These are phyloP conservation scores for Psittacara wagleri DNA, from an alignment of 2,113 vertebrate species.

Conservation along the genomic window DNA sequence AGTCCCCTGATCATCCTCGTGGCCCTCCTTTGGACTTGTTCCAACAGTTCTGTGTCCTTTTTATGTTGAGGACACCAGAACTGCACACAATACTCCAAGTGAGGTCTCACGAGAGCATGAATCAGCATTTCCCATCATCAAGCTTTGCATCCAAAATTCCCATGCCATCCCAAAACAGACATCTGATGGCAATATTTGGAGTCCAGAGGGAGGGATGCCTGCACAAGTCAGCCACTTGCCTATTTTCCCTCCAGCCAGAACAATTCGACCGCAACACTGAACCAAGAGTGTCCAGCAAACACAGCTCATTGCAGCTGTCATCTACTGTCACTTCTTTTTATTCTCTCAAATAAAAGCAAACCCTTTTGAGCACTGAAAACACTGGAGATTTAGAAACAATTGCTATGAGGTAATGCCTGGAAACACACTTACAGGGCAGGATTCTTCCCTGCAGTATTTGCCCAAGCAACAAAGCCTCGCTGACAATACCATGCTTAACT, in stretches of 20 bases:
- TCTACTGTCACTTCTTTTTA: constrained; percentile 55
- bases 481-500: not conserved
- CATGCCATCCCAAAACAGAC: not conserved
- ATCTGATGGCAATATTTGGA: not conserved
- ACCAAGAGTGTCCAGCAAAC: constrained; percentile 3
- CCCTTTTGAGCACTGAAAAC: constrained; percentile 42
- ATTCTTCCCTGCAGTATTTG: constrained; percentile 9
- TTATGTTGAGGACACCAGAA: too few relatives aligned
- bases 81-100: too few relatives aligned
- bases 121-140: not conserved
- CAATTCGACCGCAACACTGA: not conserved
- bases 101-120: not conserved
- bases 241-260: not conserved
- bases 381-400: constrained; percentile 48
- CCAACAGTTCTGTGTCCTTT: too few relatives aligned
- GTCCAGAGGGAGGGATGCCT: not conserved
- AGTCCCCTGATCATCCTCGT: too few relatives aligned
- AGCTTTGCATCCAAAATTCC: not conserved
- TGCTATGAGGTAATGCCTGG: constrained; percentile 46
- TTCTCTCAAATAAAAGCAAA: constrained; percentile 58
- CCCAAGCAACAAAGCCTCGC: not conserved
- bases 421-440: constrained; percentile 8
- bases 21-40: too few relatives aligned
- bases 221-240: not conserved
- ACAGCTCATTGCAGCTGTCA: constrained; percentile 65